Evolutionary conservation across 2,888 invertebrate genomes (phyloP).

Genomic region (Bimastos eiseni): DNA sequence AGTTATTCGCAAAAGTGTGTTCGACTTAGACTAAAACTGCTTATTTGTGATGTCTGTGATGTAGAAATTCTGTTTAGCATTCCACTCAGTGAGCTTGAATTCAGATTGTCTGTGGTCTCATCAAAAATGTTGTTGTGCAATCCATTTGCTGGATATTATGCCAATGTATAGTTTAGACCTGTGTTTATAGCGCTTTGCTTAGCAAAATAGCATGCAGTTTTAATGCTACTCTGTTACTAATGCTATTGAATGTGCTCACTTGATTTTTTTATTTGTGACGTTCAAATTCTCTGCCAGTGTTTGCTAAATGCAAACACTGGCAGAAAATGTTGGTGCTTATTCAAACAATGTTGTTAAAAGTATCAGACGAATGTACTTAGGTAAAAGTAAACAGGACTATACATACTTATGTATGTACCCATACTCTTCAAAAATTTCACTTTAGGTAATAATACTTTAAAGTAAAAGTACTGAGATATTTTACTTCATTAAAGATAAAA

Average conservation of each 20-base stretch:
- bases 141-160: background rate
- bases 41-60: conserved; percentile 5
- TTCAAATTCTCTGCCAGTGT: background rate
- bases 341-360: background rate
- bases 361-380: no score
- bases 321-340: background rate
- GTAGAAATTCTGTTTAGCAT: background rate
- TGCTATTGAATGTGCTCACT: background rate
- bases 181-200: background rate
- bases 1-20: background rate
- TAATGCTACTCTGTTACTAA: background rate
- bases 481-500: no score
- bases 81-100: background rate
- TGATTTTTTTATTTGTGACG: background rate
- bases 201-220: background rate
- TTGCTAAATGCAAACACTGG: no score
- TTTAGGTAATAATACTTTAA: no score
- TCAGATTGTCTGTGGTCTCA: background rate
- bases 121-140: background rate
- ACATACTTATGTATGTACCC: no score
- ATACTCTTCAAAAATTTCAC: no score
- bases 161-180: background rate
- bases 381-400: no score
- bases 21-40: background rate
- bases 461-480: no score